Evolutionary conservation across 2,888 invertebrate genomes (phyloP).

Genomic region (Mythimna loreyi): DNA sequence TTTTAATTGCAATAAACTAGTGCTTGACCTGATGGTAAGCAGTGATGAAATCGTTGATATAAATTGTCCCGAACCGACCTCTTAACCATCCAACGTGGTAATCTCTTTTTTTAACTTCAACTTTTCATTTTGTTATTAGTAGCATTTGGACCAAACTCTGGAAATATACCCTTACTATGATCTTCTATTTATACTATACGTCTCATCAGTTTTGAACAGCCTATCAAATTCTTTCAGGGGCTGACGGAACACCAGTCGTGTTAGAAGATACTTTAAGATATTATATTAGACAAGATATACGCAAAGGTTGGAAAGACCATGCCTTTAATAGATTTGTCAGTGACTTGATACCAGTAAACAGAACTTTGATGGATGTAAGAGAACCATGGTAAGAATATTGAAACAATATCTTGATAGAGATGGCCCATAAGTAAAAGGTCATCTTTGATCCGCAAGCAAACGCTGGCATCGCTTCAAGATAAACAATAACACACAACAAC

Average conservation of each 20-base stretch:
- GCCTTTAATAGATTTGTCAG: slow-evolving; percentile 99
- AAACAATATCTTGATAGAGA: not conserved
- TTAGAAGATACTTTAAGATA: slow-evolving; percentile 94
- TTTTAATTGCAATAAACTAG: too few relatives aligned
- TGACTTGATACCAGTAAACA: slow-evolving; percentile 97
- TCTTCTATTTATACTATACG: not conserved
- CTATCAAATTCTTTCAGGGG: slow-evolving; percentile 63
- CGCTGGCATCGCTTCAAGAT: too few relatives aligned
- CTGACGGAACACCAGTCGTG: slow-evolving; percentile 93
- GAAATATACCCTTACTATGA: not conserved
- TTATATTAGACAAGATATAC: slow-evolving; percentile 95
- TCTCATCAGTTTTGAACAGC: not conserved
- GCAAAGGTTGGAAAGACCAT: slow-evolving; percentile 98
- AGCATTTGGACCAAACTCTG: not conserved
- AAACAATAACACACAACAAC: too few relatives aligned
- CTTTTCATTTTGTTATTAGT: not conserved
- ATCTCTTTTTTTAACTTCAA: too few relatives aligned
- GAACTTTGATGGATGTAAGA: slow-evolving; percentile 96
- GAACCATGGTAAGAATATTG: slow-evolving; percentile 94
- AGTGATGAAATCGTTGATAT: too few relatives aligned
- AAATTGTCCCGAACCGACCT: too few relatives aligned
- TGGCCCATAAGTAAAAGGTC: not conserved
- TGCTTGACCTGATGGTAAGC: too few relatives aligned
- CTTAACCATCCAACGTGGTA: too few relatives aligned
- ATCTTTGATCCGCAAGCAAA: not conserved